Conservation (phyloP, 2,888 invertebrate genomes). For the Cabera pusaria region DNA sequence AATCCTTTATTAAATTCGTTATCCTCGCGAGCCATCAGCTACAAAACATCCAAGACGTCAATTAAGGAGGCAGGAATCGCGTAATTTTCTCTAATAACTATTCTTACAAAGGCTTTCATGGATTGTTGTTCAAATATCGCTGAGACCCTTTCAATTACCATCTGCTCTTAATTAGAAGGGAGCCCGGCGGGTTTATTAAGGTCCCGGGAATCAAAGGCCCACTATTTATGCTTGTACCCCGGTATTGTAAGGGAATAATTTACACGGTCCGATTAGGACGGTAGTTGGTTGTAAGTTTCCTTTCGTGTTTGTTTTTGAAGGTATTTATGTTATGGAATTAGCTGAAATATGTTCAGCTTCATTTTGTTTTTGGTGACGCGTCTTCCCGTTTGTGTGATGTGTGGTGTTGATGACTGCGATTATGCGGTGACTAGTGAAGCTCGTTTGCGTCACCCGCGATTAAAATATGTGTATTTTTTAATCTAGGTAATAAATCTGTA, state of each 20-base stretch:
- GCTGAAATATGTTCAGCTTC: too few relatives aligned
- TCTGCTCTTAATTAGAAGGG: constrained; percentile 60
- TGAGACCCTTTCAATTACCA: constrained; percentile 61
- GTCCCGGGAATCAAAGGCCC: constrained; percentile 46
- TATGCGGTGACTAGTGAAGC: too few relatives aligned
- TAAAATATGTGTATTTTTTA: too few relatives aligned
- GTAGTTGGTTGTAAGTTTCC: constrained; percentile 16
- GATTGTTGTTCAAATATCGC: constrained; percentile 59
- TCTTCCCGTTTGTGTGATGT: too few relatives aligned
- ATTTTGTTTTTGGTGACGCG: too few relatives aligned
- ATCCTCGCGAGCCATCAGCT: too few relatives aligned
- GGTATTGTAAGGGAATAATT: constrained; percentile 41
- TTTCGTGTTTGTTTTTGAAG: constrained; percentile 9
- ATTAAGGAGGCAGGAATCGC: constrained; percentile 18
- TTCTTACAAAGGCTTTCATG: constrained; percentile 39
- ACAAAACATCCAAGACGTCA: constrained; percentile 12
- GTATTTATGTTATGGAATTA: too few relatives aligned
- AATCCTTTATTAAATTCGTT: too few relatives aligned
- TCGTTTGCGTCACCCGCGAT: too few relatives aligned
- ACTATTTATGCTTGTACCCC: constrained; percentile 43
- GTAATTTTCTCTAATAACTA: constrained; percentile 26
- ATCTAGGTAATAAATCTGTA: too few relatives aligned
- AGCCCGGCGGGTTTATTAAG: constrained; percentile 49
- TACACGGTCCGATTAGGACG: constrained; percentile 30
- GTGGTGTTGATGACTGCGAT: too few relatives aligned